A percentile compares a stretch with the other conserved stretches of the same genome.
Conservation (phyloP, 2,888 invertebrate species). For the Lumbricus terrestris region DNA sequence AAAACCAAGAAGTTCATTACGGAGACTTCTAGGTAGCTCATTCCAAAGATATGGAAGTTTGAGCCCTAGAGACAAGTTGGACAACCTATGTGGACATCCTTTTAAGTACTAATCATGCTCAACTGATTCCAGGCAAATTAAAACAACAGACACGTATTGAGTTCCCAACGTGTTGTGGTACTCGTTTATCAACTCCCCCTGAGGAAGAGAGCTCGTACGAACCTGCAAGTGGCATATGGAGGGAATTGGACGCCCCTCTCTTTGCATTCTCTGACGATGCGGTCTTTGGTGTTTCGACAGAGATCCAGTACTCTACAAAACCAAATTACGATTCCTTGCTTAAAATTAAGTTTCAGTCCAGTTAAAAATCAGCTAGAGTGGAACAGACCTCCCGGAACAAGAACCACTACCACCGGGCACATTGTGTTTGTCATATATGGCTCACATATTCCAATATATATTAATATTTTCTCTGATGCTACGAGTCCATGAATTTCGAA, state of each 20-base stretch:
- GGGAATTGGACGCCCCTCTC: slow-evolving; percentile 61
- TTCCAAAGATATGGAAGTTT: too few relatives aligned
- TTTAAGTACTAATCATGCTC: not conserved
- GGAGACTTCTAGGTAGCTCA: too few relatives aligned
- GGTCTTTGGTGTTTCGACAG: slow-evolving; percentile 84
- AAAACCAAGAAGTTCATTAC: too few relatives aligned
- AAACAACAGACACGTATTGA: not conserved
- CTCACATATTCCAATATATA: not conserved
- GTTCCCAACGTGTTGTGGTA: not conserved
- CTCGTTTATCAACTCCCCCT: not conserved
- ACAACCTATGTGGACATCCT: too few relatives aligned
- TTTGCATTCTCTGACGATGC: slow-evolving; percentile 67
- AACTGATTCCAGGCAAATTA: not conserved
- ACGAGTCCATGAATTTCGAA: too few relatives aligned
- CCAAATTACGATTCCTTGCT: not conserved
- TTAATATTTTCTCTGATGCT: too few relatives aligned
- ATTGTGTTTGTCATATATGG: not conserved
- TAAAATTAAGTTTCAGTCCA: not conserved
- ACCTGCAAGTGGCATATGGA: slow-evolving; percentile 62
- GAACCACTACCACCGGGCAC: not conserved
- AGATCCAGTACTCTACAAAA: slow-evolving; percentile 69
- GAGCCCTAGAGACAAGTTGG: too few relatives aligned
- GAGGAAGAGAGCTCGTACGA: slow-evolving; percentile 7
- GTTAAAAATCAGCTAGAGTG: not conserved
- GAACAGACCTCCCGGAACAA: not conserved